Evolutionary conservation across 2,113 vertebrate species (phyloP).

Genomic region (Xiphophorus hellerii): DNA sequence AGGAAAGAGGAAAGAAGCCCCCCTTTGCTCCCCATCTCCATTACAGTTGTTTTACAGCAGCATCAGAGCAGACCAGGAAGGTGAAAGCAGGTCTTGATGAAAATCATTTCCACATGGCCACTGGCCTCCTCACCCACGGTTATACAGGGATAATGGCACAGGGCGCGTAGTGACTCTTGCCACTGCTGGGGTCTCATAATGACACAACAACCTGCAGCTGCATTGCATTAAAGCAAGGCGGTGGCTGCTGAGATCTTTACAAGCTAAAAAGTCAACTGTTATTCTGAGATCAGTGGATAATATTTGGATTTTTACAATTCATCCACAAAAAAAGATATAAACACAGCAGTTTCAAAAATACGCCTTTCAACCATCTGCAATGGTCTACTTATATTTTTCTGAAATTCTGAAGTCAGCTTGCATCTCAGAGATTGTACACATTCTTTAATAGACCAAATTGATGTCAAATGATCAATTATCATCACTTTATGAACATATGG

Average conservation of each 20-base stretch:
- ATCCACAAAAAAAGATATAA: not conserved
- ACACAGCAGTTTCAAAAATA: not conserved
- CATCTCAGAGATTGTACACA: not conserved
- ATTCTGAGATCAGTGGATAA: not conserved
- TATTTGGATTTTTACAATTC: not conserved
- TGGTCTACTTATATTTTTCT: not conserved
- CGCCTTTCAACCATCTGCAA: not conserved
- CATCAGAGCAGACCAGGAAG: slow-evolving; percentile 59
- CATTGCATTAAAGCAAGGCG: not conserved
- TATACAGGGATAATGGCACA: not conserved
- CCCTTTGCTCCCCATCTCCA: not conserved
- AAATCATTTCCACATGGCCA: slow-evolving; percentile 66
- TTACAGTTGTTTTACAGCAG: slow-evolving; percentile 33
- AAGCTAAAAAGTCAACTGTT: not conserved
- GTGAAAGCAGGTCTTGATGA: slow-evolving; percentile 68
- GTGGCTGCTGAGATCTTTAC: not conserved
- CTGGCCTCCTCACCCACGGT: slow-evolving; percentile 33
- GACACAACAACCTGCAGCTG: slow-evolving; percentile 1
- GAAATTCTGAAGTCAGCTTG: not conserved
- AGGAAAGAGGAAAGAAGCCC: slow-evolving; percentile 53
- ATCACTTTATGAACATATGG: not conserved
- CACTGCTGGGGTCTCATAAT: slow-evolving; percentile 8
- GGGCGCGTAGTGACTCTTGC: slow-evolving; percentile 5
- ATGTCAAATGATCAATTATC: not conserved
- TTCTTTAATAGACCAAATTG: not conserved